Conservation (phyloP, 2,113 vertebrate genomes). For the Oryzias celebensis region DNA sequence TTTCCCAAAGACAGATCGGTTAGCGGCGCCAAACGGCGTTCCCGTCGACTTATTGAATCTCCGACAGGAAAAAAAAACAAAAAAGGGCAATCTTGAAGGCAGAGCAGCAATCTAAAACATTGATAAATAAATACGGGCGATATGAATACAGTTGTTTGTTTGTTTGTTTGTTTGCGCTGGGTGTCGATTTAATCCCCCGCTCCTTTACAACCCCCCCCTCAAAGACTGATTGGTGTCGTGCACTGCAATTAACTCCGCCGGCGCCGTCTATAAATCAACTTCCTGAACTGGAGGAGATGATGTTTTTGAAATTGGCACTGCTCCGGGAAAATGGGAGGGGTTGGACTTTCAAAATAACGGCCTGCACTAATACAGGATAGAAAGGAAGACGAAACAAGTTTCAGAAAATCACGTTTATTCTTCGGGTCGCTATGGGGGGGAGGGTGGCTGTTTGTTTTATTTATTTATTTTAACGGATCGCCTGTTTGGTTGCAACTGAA, state of each 20-base stretch:
- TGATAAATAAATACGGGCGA: conserved; percentile 77
- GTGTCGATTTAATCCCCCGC: conserved; percentile 65
- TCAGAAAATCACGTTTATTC: conserved; percentile 79
- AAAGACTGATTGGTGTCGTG: conserved; percentile 80
- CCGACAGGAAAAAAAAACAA: conserved; percentile 31
- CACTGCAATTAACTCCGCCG: conserved; percentile 78
- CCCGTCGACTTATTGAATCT: conserved; percentile 80
- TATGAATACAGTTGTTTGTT: conserved; percentile 78
- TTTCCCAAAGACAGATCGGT: conserved; percentile 73
- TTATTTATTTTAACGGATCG: conserved; percentile 57
- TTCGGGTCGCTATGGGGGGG: conserved; percentile 48
- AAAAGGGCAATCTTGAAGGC: conserved; percentile 66
- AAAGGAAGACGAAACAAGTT: conserved; percentile 55
- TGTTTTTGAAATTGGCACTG: conserved; percentile 91
- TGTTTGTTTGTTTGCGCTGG: conserved; percentile 67
- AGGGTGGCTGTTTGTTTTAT: conserved; percentile 43
- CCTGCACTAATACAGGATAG: conserved; percentile 63
- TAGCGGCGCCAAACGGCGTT: conserved; percentile 67
- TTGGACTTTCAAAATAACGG: conserved; percentile 63
- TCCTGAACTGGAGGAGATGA: conserved; percentile 88
- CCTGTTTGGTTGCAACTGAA: conserved; percentile 53
- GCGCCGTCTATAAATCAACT: conserved; percentile 93
- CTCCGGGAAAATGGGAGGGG: not conserved
- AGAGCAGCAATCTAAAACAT: conserved; percentile 77
- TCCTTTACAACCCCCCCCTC: conserved; percentile 53